Conservation (phyloP, 2,113 vertebrate genomes). For the Nycticorax nycticorax region DNA sequence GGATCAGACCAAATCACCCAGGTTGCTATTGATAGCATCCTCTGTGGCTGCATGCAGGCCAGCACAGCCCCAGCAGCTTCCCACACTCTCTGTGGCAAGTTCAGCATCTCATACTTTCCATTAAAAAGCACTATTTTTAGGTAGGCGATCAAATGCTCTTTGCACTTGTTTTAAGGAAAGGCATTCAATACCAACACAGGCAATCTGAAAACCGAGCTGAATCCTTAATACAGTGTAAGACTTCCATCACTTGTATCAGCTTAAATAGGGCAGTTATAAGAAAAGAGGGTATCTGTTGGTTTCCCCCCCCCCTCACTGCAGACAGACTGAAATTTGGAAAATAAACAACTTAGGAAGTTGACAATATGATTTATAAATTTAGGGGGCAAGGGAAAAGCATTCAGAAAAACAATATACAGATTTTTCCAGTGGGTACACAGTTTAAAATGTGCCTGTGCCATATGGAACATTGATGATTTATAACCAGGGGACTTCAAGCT, state of each 20-base stretch:
- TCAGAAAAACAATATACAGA: conserved; percentile 47
- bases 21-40: neutral
- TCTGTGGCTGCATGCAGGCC: neutral
- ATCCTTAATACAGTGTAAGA: neutral
- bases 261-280: neutral
- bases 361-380: conserved; percentile 63
- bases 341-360: conserved; percentile 27
- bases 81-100: neutral
- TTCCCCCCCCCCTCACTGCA: neutral
- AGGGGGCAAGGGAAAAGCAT: conserved; percentile 28
- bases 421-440: conserved; percentile 18
- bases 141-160: conserved; percentile 5
- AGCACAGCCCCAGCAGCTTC: neutral
- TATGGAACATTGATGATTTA: conserved; percentile 46
- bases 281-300: neutral
- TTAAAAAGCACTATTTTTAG: conserved; percentile 46
- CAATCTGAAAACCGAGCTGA: neutral
- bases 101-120: neutral
- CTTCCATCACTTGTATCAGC: neutral
- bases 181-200: neutral
- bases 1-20: conserved; percentile 12
- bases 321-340: conserved; percentile 22
- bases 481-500: conserved; percentile 7
- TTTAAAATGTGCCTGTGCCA: conserved; percentile 19
- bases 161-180: conserved; percentile 28